A percentile compares a stretch with the other conserved stretches of the same genome.
phyloP scores from a whole-genome alignment of 2,113 vertebrate species.

The Mobula birostris region DNA sequence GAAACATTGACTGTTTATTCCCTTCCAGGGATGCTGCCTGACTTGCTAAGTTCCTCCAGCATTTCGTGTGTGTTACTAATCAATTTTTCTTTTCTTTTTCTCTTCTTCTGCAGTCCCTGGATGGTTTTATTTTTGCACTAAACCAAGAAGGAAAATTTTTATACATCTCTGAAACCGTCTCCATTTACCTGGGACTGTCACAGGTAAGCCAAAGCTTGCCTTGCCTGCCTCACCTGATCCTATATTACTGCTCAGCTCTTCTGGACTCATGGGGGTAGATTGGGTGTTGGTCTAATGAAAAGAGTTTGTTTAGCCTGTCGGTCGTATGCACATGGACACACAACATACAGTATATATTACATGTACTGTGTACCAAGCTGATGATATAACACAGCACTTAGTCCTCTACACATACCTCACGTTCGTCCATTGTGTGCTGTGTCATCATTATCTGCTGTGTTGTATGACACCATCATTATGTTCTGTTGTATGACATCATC shows the following conservation, averaged over 20 bases:
- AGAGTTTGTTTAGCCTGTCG: background rate
- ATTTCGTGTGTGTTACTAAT: no score
- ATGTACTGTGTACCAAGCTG: background rate
- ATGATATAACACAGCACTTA: no score
- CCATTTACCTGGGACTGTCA: slow-evolving; percentile 84
- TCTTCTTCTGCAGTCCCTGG: slow-evolving; percentile 65
- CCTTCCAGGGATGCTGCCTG: no score
- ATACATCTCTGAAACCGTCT: slow-evolving; percentile 87
- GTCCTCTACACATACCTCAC: background rate
- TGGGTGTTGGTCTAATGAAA: background rate
- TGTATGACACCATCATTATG: no score
- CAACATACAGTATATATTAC: background rate
- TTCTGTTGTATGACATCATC: no score
- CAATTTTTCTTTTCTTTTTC: background rate
- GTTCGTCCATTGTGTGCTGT: no score
- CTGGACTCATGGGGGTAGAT: no score
- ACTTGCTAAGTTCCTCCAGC: no score
- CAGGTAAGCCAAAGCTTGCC: slow-evolving; percentile 61
- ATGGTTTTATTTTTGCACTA: slow-evolving; percentile 83
- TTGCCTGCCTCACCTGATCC: no score
- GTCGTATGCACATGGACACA: background rate
- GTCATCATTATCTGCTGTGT: no score
- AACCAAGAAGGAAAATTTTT: slow-evolving; percentile 82
- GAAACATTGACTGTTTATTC: no score
- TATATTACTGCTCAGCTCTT: no score